Conservation (phyloP, 2,797 vertebrate genomes). For the Gymnothorax reevesii region DNA sequence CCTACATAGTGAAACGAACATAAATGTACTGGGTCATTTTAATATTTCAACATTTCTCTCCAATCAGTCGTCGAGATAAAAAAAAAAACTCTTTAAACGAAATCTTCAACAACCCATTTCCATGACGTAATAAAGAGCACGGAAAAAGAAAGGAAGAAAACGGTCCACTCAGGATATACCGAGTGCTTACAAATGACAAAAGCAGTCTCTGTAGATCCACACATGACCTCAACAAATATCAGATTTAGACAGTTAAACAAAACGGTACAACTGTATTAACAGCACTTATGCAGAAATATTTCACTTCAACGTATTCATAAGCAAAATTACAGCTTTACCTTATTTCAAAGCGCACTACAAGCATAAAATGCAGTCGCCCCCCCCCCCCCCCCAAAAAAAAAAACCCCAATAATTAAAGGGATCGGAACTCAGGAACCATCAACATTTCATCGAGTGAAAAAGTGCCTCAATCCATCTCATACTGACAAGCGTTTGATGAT, state of each 20-base stretch:
- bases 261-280: background rate
- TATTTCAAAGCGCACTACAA: slow-evolving; percentile 1
- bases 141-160: background rate
- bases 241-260: background rate
- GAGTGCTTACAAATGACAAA: background rate
- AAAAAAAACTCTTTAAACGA: background rate
- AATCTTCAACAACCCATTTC: slow-evolving; percentile 5
- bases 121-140: background rate
- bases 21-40: background rate
- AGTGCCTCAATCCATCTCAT: background rate
- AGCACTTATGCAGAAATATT: slow-evolving; percentile 17
- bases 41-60: background rate
- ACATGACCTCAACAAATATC: background rate
- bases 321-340: slow-evolving; percentile 19
- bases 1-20: background rate
- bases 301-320: slow-evolving; percentile 11
- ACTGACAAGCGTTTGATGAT: slow-evolving; percentile 6
- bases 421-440: background rate
- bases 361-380: background rate
- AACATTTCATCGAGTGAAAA: slow-evolving; percentile 9
- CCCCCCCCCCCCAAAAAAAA: too few species aligned
- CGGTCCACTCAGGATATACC: background rate
- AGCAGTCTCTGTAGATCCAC: background rate
- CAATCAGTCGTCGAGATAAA: background rate
- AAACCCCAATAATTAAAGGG: background rate